A percentile compares a stretch with the other conserved stretches of the same genome.
Evolutionary conservation across 2,888 invertebrate genomes (phyloP).

Genomic region (Ochropacha duplaris): DNA sequence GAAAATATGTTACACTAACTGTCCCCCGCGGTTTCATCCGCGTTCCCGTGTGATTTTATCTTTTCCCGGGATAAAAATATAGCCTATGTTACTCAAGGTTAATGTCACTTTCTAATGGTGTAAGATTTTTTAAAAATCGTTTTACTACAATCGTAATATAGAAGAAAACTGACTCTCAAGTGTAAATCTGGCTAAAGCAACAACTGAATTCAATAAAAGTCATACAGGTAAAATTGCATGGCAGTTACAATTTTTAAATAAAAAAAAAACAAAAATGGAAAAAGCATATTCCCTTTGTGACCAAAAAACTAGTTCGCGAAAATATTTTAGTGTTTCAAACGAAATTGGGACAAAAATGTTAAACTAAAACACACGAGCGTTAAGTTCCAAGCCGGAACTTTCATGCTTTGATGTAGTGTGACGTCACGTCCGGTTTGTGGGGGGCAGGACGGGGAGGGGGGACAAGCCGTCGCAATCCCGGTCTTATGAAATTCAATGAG

Average conservation of each 20-base stretch:
- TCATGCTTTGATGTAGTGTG: constrained; percentile 12
- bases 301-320: neutral
- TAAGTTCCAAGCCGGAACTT: neutral
- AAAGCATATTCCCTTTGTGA: neutral
- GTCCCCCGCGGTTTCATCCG: too few relatives aligned
- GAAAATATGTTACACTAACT: too few relatives aligned
- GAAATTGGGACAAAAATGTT: neutral
- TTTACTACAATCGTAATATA: too few relatives aligned
- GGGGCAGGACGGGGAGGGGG: neutral
- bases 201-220: too few relatives aligned
- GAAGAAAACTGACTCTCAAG: too few relatives aligned
- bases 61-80: too few relatives aligned
- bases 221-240: too few relatives aligned
- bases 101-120: too few relatives aligned
- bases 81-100: too few relatives aligned
- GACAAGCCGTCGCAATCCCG: constrained; percentile 29
- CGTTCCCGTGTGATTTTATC: too few relatives aligned
- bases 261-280: neutral
- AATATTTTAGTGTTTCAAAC: neutral
- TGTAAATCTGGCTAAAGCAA: too few relatives aligned
- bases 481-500: constrained; percentile 74
- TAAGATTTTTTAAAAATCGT: too few relatives aligned
- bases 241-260: neutral
- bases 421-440: constrained; percentile 20
- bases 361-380: neutral